phyloP scores from a whole-genome alignment of 2,888 invertebrate genomes.

The Papilio protenor region DNA sequence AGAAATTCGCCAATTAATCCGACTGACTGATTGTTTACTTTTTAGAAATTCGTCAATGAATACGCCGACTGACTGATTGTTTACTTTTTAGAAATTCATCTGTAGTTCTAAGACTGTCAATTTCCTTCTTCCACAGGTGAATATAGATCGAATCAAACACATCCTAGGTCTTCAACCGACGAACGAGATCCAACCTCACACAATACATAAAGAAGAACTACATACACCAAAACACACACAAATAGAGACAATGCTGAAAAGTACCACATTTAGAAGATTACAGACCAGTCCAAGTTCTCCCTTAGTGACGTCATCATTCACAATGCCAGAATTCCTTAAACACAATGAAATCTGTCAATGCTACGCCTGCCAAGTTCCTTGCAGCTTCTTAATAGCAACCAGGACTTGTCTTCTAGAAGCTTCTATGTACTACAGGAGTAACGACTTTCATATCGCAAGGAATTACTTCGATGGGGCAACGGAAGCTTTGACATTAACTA shows the following conservation, averaged over 20 bases:
- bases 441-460: conserved; percentile 64
- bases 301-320: conserved; percentile 54
- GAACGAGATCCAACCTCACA: conserved; percentile 51
- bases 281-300: conserved; percentile 61
- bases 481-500: conserved; percentile 53
- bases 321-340: conserved; percentile 59
- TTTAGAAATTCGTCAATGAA: no score
- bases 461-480: conserved; percentile 68
- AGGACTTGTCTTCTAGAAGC: conserved; percentile 62
- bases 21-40: no score
- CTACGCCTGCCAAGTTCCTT: conserved; percentile 60
- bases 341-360: conserved; percentile 62
- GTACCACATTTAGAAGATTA: conserved; percentile 53
- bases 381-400: conserved; percentile 55
- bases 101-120: background rate
- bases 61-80: no score
- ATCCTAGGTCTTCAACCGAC: conserved; percentile 63
- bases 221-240: conserved; percentile 58
- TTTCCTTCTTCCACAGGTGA: conserved; percentile 56
- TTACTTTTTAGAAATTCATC: no score
- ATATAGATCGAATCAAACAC: conserved; percentile 69
- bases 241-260: conserved; percentile 68
- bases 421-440: conserved; percentile 62
- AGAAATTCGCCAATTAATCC: no score
- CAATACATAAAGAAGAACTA: conserved; percentile 34